phyloP scores from a whole-genome alignment of 1,140 invertebrate species.

The Bilobella aurantiaca region DNA sequence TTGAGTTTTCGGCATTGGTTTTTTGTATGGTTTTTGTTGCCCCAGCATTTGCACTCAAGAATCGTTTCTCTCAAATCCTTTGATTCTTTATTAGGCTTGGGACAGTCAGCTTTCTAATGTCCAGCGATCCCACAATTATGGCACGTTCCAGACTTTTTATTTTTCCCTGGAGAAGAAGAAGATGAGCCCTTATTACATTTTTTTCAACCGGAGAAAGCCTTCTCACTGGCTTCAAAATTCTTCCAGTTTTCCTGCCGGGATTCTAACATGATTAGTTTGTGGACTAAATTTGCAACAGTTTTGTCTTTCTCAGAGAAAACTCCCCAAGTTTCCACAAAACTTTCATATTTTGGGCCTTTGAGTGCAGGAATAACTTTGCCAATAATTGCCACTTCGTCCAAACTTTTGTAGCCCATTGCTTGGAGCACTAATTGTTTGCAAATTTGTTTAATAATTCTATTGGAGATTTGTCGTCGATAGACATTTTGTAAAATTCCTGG shows the following conservation, averaged over 20 bases:
- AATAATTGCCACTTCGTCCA: not conserved
- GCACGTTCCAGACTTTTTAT: not conserved
- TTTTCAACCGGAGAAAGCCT: slow-evolving; percentile 7
- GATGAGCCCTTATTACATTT: not conserved
- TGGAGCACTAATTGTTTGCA: not conserved
- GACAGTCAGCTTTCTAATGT: not conserved
- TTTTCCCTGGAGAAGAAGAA: too few species aligned
- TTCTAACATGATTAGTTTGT: slow-evolving; percentile 3
- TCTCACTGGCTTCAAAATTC: not conserved
- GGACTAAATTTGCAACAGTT: not conserved
- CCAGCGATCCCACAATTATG: not conserved
- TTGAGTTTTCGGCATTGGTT: too few species aligned
- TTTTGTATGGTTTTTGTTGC: too few species aligned
- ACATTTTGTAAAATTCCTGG: slow-evolving; percentile 2
- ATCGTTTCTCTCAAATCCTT: too few species aligned
- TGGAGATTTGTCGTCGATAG: not conserved
- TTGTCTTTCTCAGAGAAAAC: not conserved
- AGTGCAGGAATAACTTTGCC: not conserved
- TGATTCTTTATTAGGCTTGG: too few species aligned
- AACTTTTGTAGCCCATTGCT: not conserved
- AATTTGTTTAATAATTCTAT: slow-evolving; percentile 6
- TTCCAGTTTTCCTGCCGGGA: not conserved
- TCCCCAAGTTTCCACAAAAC: slow-evolving; percentile 5
- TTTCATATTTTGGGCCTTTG: not conserved
- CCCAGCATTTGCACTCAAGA: too few species aligned